Base-by-base conservation (phyloP, 2,888 invertebrate species). In the Heliconius ismenius region DNA sequence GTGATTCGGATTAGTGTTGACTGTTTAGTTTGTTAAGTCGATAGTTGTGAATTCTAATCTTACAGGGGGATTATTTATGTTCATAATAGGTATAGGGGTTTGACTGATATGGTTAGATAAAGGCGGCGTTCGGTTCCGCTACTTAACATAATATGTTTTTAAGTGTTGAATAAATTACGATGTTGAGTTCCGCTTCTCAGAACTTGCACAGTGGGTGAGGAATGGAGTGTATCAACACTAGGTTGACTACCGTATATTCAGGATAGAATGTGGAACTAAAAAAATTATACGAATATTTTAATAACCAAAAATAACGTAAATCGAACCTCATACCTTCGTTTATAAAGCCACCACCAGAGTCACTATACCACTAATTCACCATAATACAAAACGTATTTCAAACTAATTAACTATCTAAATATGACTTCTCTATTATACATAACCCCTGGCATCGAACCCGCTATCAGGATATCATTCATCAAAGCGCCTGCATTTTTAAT, bases 401-500 rank as follows among this genome's bases (percentile, higher is more conserved):
- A 62, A 28, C 54, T 69, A 72, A 72, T 72, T 39, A 72, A 24
- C 39, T 36, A 24, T 21, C 9, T 39, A 62, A 75, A 75, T 69
- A 70, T 58, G n/a, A 32, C n/a, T 36, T 58, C 28, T 54, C 70
- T 67, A 58, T 36, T 58, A 70, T 70, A 70, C 7, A 36, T n/a
- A 60, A 32, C 70, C 68, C 43, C 32, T 39, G 70, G 62, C 75
- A 39, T 70, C 75, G 75, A 75, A 75, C 75, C 70, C 39, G 3
- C 54, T 72, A 60, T 69, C 77, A 77, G 77, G 77, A 79, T 77
- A 79, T 75, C 75, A 79, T 77, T 73, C 72, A 79, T 79, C 76
- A 77, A 77, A 75, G 73, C 69, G 79, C 73, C 74, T 77, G 73
- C 65, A 90, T 91, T 92, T 92, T 92, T 93, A 93, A 93, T 93